Base-by-base conservation (phyloP, 2,113 vertebrate species). In the Sorex fumeus region DNA sequence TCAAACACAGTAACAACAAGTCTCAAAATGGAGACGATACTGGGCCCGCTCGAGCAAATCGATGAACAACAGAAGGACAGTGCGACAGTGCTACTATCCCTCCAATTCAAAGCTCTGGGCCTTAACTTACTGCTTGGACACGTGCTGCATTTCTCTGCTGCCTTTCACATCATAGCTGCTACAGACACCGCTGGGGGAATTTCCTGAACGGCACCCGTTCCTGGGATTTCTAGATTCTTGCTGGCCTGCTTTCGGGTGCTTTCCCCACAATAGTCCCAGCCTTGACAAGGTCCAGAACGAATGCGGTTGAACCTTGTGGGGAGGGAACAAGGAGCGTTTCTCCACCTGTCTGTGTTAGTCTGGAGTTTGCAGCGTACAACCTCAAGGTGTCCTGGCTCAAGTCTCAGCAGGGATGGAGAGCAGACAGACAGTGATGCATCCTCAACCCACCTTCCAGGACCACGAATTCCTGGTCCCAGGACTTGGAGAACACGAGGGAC, bases 121-220 rank as follows among this genome's bases (percentile, higher is more conserved):
- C 12, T 88, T 78, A 50, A 83, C 36, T 79, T 18, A 2, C 50
- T 67, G 78, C 18, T 60, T 60, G 57, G 70, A 78, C 70, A 75
- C 40, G 72, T 79, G 57, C n/a, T 64, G 69, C 47, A 36, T 85
- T 91, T 93, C 88, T 90, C 77, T 64, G 78, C 40, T 81, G 82
- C 45, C 43, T 25, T 90, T 85, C 75, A 45, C 25, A 53, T 40
- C 45, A 32, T 2, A 1, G 78, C 57, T 88, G 79, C 64, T 53
- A 50, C 6, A 78, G 2, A 64, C 23, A 69, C 13, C 87, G 32
- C 32, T 3, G 30, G 12, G 50, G 1, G 30, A 76, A 67, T 34
- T 72, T 85, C 60, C 69, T 57, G 91, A 93, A 77, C 91, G 36
- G n/a, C 79, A 92, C 87, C 78, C 66, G 72, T 40, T 43, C 60